phyloP scores from a whole-genome alignment of 2,113 vertebrate genomes.

The Heterotis niloticus region DNA sequence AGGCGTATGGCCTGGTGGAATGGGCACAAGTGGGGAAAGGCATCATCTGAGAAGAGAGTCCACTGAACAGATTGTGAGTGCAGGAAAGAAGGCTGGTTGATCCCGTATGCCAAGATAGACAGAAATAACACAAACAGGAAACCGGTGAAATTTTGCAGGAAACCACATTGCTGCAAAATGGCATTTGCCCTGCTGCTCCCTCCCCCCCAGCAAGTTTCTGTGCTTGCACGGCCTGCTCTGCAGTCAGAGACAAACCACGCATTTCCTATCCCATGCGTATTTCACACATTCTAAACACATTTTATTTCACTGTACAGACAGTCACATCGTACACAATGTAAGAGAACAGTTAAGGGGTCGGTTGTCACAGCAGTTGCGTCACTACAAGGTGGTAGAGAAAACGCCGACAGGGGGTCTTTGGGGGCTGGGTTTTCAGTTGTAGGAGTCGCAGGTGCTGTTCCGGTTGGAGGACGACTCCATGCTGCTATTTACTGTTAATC shows the following conservation, averaged over 20 bases:
- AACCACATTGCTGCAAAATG: conserved; percentile 55
- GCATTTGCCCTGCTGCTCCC: conserved; percentile 4
- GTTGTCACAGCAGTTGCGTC: not conserved
- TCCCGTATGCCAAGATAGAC: conserved; percentile 23
- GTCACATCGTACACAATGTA: not conserved
- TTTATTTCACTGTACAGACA: conserved; percentile 18
- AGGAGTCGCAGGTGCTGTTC: conserved; percentile 56
- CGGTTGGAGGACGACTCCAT: conserved; percentile 63
- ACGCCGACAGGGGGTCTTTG: conserved; percentile 19
- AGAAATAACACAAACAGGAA: conserved; percentile 68
- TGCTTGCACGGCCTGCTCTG: too few species aligned
- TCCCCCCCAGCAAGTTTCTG: too few species aligned
- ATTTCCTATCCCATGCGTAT: too few species aligned
- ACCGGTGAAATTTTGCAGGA: conserved; percentile 55
- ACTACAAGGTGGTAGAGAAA: not conserved
- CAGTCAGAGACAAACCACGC: too few species aligned
- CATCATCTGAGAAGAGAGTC: not conserved
- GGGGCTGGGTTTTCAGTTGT: conserved; percentile 33
- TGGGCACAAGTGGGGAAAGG: too few species aligned
- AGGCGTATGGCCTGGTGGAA: too few species aligned
- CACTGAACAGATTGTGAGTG: conserved; percentile 5
- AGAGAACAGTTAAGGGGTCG: not conserved
- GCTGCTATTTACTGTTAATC: conserved; percentile 51
- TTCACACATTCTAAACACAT: not conserved
- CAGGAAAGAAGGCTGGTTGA: too few species aligned